Conservation (phyloP, 1,140 invertebrate genomes). For the Drosophila kurseongensis region DNA sequence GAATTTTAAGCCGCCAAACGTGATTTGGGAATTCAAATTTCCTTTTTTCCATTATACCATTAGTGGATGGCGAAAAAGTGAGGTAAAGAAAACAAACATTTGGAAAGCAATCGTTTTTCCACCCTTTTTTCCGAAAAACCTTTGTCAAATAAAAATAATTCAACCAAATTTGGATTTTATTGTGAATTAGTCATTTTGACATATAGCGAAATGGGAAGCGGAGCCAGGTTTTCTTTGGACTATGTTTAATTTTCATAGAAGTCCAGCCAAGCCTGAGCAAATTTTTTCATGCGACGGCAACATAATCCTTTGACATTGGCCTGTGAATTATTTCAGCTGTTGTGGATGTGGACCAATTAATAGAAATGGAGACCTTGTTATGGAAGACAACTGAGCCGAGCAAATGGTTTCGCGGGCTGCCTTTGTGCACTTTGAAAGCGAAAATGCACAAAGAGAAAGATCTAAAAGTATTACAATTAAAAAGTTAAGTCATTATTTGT, state of each 20-base stretch:
- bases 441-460: neutral
- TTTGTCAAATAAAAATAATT: slow-evolving; percentile 57
- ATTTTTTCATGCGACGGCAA: too few species aligned
- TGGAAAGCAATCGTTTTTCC: slow-evolving; percentile 23
- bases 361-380: slow-evolving; percentile 13
- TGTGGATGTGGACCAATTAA: neutral
- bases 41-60: neutral
- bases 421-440: slow-evolving; percentile 15
- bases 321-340: slow-evolving; percentile 43
- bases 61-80: too few species aligned
- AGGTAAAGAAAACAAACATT: slow-evolving; percentile 17
- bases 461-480: neutral
- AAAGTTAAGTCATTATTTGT: neutral
- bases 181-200: slow-evolving; percentile 33
- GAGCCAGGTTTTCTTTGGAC: slow-evolving; percentile 12
- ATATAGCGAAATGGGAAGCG: slow-evolving; percentile 15
- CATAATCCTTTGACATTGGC: slow-evolving; percentile 15
- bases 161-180: slow-evolving; percentile 45
- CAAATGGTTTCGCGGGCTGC: neutral
- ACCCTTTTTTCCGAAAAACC: neutral
- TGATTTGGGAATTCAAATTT: slow-evolving; percentile 25
- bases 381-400: slow-evolving; percentile 19
- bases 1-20: neutral
- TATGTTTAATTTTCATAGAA: slow-evolving; percentile 39
- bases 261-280: slow-evolving; percentile 22